Evolutionary conservation across 1,140 invertebrate genomes (phyloP), one percentile per base, ranked within the genome.

Genomic region (Venturia canescens): DNA sequence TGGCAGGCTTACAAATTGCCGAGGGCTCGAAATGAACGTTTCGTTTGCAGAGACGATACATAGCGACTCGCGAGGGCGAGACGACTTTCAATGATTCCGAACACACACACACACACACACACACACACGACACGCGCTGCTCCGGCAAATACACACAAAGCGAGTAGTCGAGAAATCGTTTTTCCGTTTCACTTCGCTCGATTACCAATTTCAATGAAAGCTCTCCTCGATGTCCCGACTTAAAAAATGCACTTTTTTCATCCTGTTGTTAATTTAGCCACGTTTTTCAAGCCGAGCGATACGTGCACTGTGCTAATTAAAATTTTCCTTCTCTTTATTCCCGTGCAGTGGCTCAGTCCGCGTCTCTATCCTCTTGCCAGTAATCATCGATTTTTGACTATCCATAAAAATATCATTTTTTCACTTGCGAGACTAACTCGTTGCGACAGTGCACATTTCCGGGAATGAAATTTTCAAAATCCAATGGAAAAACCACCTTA

Each of bases 1-100:
- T 87, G 85, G 82, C 83, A 87, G 81, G 34, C 38, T 75, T 76
- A 80, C 80, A 83, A 87, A 84, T 84, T 50, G 69, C 38, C 74
- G 74, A 26, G 53, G 72, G 50, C 67, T 57, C 80, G 48, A 81
- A 77, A 44, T 44, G 38, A 44, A 44, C 38, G 38, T 44, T 44
- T 44, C 75, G 48, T 57, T 57, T 71, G 48, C 66, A 77, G 67
- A 66, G 76, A 44, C 38, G 29, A 80, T 57, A n/a, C n/a, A 57
- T 57, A 57, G 21, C 1, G 21, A 23, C 53, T 57, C 21, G 53
- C 13, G 53, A 18, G 53, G 21, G 53, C 21, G 53, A 57, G 4
- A 57, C 53, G 18, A 57, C 53, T 57, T 23, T 57, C 53, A 57
- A 57, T 23, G 53, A 57, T 57, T 57, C 21, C 53, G 18, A 57